Base-by-base conservation (phyloP, 1,140 invertebrate genomes). In the Microplitis mediator region DNA sequence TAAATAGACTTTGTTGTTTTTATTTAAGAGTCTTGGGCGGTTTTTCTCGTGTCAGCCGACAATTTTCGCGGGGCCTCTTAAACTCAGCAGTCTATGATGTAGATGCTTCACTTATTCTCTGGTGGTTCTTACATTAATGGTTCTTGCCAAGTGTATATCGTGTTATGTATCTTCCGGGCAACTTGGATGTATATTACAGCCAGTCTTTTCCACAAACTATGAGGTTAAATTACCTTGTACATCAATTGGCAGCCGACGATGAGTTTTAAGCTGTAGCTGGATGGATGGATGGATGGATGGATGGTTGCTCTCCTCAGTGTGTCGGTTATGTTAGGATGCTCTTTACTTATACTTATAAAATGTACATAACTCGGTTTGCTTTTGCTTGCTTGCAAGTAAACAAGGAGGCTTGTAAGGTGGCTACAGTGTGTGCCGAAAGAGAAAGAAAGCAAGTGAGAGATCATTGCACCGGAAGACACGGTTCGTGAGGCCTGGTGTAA, bases 391-490 rank as follows among this genome's bases (percentile, higher is more conserved):
- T 23, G 23, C 23, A 23, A 23, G 23, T 23, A 23, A 23, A 23
- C 23, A 23, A 45, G 5, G 39, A 45, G 39, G 6, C 39, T 45
- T 6, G 6, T 45, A 11, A 9, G 6, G 3, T 45, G 6, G 6
- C 11, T 45, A 45, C 8, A 11, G 39, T 45, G 39, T 45, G 39
- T 45, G 39, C 39, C 8, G 11, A 34, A 11, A 34, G 4, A 31
- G 16, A 51, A 67, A 51, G 23, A 14, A 8, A 23, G 23, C 23
- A 1, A 23, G 23, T 23, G 23, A 54, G 70, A 80, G 82, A 82
- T 82, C 82, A 78, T 79, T 81, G 82, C 79, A 86, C 84, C 83
- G 84, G 85, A 86, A 85, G 84, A 76, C 77, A 85, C 82, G 83
- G 75, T 85, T 79, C 79, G 78, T 71, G 74, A 77, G 78, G 81